These are phyloP conservation scores for Sebastes baramenuke DNA, from an alignment of 2,797 vertebrate species.

Conservation along the genomic window DNA sequence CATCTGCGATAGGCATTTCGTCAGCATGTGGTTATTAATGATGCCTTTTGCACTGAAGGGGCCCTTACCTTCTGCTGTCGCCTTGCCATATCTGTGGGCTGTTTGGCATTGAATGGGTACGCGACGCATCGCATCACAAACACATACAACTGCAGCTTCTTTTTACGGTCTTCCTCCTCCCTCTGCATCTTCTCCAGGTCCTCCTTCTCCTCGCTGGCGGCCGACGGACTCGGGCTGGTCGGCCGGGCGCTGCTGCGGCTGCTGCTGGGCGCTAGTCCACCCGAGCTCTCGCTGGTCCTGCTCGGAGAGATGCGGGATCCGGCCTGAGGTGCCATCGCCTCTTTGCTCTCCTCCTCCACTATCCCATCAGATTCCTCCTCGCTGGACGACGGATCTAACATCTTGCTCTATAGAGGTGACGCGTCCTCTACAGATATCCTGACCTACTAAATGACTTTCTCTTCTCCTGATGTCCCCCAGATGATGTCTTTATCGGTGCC, in stretches of 20 bases:
- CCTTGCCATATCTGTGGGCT: conserved; percentile 98
- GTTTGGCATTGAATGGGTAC: conserved; percentile 98
- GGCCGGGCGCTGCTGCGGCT: conserved; percentile 89
- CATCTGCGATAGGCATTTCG: conserved; percentile 70
- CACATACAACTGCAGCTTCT: conserved; percentile 97
- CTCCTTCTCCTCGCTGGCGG: conserved; percentile 96
- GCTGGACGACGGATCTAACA: conserved; percentile 98
- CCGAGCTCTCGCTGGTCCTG: conserved; percentile 92
- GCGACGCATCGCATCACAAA: conserved; percentile 99
- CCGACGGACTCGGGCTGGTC: conserved; percentile 95
- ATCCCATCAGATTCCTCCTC: conserved; percentile 98
- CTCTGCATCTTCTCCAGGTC: conserved; percentile 95
- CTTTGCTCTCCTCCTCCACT: conserved; percentile 95
- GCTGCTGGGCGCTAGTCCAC: conserved; percentile 88
- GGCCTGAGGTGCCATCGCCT: conserved; percentile 89
- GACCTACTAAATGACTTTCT: not conserved
- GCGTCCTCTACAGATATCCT: conserved; percentile 34
- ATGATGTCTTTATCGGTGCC: not conserved
- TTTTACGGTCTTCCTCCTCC: conserved; percentile 97
- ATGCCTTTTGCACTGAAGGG: conserved; percentile 46
- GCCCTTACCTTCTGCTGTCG: conserved; percentile 97
- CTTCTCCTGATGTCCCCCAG: not conserved
- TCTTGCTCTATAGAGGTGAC: conserved; percentile 69
- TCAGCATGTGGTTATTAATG: conserved; percentile 66
- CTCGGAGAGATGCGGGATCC: conserved; percentile 92